Percentiles rank a stretch among this genome's conserved stretches.
Conservation (phyloP, 2,797 vertebrate genomes). For the Allobates femoralis region DNA sequence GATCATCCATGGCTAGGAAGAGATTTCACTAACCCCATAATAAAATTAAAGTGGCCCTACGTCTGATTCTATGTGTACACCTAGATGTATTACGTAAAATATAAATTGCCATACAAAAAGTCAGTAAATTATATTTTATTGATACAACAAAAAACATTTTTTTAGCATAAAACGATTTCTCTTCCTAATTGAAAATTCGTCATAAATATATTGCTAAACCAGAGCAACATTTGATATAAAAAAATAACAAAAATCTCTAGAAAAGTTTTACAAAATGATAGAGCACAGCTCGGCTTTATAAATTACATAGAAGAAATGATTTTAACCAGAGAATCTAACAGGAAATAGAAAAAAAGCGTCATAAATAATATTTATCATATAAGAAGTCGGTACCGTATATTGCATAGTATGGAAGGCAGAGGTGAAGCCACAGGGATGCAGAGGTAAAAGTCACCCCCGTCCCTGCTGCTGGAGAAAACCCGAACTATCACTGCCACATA, state of each 20-base stretch:
- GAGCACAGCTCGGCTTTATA: slow-evolving; percentile 2
- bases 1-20: too few species aligned
- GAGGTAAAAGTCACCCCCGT: neutral
- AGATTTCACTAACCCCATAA: too few species aligned
- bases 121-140: neutral
- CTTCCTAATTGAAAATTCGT: neutral
- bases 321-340: neutral
- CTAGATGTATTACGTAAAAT: neutral
- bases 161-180: neutral
- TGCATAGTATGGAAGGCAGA: neutral
- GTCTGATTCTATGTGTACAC: neutral
- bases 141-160: neutral
- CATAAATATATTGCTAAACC: neutral
- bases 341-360: neutral
- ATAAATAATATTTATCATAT: neutral
- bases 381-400: neutral
- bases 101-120: neutral
- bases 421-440: neutral
- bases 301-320: neutral
- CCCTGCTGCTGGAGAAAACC: neutral
- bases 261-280: neutral
- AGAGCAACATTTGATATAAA: neutral
- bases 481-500: neutral
- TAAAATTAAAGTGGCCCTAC: too few species aligned
- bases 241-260: neutral